phyloP scores from a whole-genome alignment of 2,888 invertebrate species.

The Arge pagana region DNA sequence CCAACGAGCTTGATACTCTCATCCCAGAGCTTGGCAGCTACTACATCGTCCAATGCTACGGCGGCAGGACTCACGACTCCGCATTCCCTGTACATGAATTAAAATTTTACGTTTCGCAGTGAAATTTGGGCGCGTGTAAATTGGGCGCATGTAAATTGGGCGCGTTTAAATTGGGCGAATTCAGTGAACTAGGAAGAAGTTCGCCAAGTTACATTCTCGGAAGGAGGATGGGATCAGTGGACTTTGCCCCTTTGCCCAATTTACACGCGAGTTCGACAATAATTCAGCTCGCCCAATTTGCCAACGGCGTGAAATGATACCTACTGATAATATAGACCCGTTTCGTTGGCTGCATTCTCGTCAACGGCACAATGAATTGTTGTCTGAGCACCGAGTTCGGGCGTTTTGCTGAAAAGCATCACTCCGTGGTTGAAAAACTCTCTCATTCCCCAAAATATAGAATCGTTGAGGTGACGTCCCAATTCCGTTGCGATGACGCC shows the following conservation, averaged over 20 bases:
- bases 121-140: no score
- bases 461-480: slow-evolving; percentile 45
- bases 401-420: slow-evolving; percentile 62
- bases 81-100: slow-evolving; percentile 5
- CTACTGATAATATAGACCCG: slow-evolving; percentile 63
- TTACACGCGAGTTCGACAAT: no score
- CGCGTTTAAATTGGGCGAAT: no score
- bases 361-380: slow-evolving; percentile 71
- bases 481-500: slow-evolving; percentile 52
- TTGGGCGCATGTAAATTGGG: no score
- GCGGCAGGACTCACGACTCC: background rate
- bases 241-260: no score
- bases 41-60: background rate
- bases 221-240: no score
- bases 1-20: slow-evolving; percentile 12
- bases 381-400: slow-evolving; percentile 72
- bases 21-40: slow-evolving; percentile 10
- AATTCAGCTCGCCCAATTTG: no score
- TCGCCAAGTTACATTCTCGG: no score
- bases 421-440: slow-evolving; percentile 39
- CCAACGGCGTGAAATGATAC: no score
- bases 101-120: no score
- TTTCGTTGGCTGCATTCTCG: slow-evolving; percentile 65
- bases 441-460: slow-evolving; percentile 35
- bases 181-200: no score